phyloP scores from a whole-genome alignment of 2,113 vertebrate genomes.

The Tichodroma muraria region DNA sequence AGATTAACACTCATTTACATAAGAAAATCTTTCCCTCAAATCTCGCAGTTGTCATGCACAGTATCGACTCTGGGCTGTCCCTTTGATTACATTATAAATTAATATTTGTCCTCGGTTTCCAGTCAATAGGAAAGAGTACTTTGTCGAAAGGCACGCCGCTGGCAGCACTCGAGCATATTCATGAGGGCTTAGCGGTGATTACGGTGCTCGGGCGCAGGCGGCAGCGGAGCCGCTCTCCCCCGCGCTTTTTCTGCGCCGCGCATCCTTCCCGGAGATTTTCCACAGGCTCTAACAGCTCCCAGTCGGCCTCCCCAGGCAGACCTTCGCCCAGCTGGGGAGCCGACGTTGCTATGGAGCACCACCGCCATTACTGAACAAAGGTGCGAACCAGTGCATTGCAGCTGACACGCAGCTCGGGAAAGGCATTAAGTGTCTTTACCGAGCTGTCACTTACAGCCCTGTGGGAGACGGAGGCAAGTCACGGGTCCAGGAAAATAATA shows the following conservation, averaged over 20 bases:
- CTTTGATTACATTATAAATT: slow-evolving; percentile 55
- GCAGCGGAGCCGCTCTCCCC: not conserved
- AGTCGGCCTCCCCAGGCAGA: not conserved
- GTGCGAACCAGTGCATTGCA: slow-evolving; percentile 27
- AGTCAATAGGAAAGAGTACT: not conserved
- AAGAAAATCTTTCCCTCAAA: not conserved
- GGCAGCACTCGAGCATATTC: slow-evolving; percentile 40
- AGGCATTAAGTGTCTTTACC: slow-evolving; percentile 64
- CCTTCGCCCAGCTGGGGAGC: slow-evolving; percentile 50
- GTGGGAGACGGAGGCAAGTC: slow-evolving; percentile 55
- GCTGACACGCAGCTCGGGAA: slow-evolving; percentile 6
- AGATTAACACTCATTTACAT: slow-evolving; percentile 5
- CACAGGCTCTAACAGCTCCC: slow-evolving; percentile 63
- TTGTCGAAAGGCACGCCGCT: not conserved
- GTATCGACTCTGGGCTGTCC: not conserved
- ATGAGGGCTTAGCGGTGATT: slow-evolving; percentile 43
- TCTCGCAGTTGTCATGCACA: slow-evolving; percentile 40
- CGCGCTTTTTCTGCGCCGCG: not conserved
- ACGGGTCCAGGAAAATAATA: slow-evolving; percentile 74
- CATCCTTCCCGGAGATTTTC: slow-evolving; percentile 35
- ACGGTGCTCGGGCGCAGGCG: not conserved
- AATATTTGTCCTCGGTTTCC: not conserved
- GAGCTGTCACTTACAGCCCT: slow-evolving; percentile 68
- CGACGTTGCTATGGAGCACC: slow-evolving; percentile 47
- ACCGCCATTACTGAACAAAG: slow-evolving; percentile 33